Base-by-base conservation (phyloP, 92 coral and sea anemone genomes). In the Pocillopora meandrina region DNA sequence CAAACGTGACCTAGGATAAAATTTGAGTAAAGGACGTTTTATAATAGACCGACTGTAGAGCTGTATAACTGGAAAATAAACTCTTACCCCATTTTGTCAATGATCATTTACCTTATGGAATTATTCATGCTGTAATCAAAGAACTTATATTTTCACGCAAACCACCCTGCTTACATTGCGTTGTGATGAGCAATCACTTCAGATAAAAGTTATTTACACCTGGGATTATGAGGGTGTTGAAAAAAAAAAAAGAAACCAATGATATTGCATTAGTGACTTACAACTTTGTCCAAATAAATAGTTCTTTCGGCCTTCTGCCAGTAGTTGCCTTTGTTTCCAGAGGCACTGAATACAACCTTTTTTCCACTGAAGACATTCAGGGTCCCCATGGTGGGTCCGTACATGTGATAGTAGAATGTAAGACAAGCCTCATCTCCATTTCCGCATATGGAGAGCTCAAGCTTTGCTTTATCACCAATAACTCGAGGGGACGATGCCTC, bases 351-450 rank as follows among this genome's bases (percentile, higher is more conserved):
- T 49, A 87, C 70, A 7, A 31, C 56, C 0, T 21, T 55, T 31
- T 58, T 35, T 57, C 84, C 88, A 35, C 78, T 68, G 71, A 55
- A 85, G 23, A 85, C 83, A 21, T 76, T 58, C 0, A 85, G 88
- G 21, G 42, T 65, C 47, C 88, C 88, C 83, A 85, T 85, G 10
- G 62, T 58, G 15, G 8, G 1, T 14, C 88, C 88, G 55, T 77
- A 85, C 88, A 85, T 76, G 59, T 85, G 83, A 63, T 85, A 85
- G 76, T 66, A 85, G 66, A 86, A 86, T 56, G 8, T 60, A 3
- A 86, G 66, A 52, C 89, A 86, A 49, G 62, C 61, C 6, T 5
- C 3, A 5, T 56, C 77, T 49, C 62, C 62, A 72, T n/a, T 52
- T 19, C 34, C 63, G 56, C 26, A 63, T 18, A 63, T 2, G 9